Evolutionary conservation across 2,888 invertebrate species (phyloP), one percentile per base, ranked within the genome.

Genomic region (Eupithecia vulgata): DNA sequence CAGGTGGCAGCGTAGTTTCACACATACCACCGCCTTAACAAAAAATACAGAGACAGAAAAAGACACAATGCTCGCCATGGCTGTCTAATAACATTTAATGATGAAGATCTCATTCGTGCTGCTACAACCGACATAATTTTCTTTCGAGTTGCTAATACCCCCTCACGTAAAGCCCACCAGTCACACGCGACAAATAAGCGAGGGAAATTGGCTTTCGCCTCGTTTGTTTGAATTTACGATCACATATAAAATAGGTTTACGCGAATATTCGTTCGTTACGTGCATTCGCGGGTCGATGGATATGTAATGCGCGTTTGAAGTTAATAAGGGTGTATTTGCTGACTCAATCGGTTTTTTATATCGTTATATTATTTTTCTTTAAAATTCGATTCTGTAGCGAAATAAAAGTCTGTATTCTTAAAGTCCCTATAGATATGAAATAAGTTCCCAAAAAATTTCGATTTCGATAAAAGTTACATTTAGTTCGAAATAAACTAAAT

Each of bases 161-260:
- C 66, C 72, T 72, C 75, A 75, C 75, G 75, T 75, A 72, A 70
- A 35, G 37, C 70, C 70, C 48, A 72, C 75, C 70, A 72, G 68
- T 75, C 61, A 75, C 75, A 72, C 59, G 72, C 75, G 75, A 75
- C 75, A 73, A 72, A 72, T 72, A 75, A 75, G 75, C 72, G 68
- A 61, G 68, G 75, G 65, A 72, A 75, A 72, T 75, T 75, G 72
- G 68, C 66, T 70, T 66, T 40, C 83, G 80, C 83, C 84, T 85
- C 87, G 87, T 87, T 88, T 86, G 83, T 84, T 83, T 84, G 83
- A 89, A 90, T 90, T 90, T 90, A 90, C 87, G 89, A 86, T 87
- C 89, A 88, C 89, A 90, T 90, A 89, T 89, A 88, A 89, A 79
- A 86, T 87, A 84, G 86, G 84, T 85, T 89, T 88, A 83, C 85